Conservation (phyloP, 53 echinoderm and acorn worm genomes). For the Mesocentrotus franciscanus region DNA sequence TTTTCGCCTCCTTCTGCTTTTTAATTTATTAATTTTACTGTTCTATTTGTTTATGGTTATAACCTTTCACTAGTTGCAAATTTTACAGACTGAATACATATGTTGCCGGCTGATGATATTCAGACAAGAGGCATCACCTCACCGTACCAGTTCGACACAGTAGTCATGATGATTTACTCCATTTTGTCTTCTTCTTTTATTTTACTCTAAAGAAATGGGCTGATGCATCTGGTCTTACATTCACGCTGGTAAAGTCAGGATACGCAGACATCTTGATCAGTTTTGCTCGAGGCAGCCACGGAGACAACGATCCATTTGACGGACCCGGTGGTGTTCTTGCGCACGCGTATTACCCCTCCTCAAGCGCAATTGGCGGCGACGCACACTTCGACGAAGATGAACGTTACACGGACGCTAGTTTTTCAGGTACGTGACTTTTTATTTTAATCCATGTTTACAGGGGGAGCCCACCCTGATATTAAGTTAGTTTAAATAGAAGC, state of each 20-base stretch:
- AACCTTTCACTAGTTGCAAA: too few relatives aligned
- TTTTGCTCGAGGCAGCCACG: constrained; percentile 63
- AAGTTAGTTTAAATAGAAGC: too few relatives aligned
- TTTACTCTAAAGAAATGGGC: constrained; percentile 44
- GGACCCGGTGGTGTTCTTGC: constrained; percentile 77
- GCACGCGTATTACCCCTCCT: constrained; percentile 78
- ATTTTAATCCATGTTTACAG: too few relatives aligned
- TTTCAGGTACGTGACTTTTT: background rate
- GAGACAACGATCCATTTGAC: constrained; percentile 72
- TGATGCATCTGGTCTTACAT: constrained; percentile 66
- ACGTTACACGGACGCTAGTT: constrained; percentile 19
- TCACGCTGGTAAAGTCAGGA: constrained; percentile 34
- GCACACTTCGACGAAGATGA: constrained; percentile 83
- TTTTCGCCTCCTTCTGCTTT: too few relatives aligned
- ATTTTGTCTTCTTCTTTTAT: background rate
- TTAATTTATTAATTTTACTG: too few relatives aligned
- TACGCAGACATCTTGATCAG: constrained; percentile 74
- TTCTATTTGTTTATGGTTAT: too few relatives aligned
- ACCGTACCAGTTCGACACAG: too few relatives aligned
- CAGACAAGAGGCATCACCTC: too few relatives aligned
- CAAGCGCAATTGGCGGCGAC: constrained; percentile 55
- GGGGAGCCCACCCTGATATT: too few relatives aligned
- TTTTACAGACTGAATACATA: too few relatives aligned
- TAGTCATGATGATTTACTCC: too few relatives aligned
- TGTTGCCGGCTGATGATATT: too few relatives aligned